Conservation (phyloP, 2,888 invertebrate species). For the Diadegma fenestrale region DNA sequence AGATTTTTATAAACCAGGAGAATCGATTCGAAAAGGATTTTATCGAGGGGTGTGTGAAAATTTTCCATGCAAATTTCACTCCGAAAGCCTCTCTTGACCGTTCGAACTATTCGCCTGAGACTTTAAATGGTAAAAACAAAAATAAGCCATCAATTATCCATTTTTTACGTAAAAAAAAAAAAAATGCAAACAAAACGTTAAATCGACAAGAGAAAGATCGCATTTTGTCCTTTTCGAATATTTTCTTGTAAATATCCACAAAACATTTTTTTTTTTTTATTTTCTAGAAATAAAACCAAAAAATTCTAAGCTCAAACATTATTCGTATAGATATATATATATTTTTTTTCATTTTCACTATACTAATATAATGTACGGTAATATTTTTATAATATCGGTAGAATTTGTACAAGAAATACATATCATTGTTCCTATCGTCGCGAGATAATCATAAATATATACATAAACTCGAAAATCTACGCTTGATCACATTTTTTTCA, state of each 20-base stretch:
- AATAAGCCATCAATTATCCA: neutral
- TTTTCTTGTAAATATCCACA: neutral
- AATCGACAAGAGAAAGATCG: neutral
- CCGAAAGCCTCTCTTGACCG: neutral
- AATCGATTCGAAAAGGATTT: neutral
- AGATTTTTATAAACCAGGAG: neutral
- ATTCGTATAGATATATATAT: constrained; percentile 68
- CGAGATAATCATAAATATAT: constrained; percentile 68
- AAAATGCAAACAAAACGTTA: too few species aligned
- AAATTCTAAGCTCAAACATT: constrained; percentile 55
- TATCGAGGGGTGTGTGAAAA: too few species aligned
- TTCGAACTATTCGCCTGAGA: neutral
- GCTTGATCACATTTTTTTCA: constrained; percentile 67
- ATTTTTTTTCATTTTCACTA: constrained; percentile 68
- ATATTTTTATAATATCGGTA: constrained; percentile 50
- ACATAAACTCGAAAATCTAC: constrained; percentile 69
- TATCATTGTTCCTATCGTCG: constrained; percentile 70
- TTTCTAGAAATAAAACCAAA: constrained; percentile 12
- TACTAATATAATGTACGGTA: constrained; percentile 33
- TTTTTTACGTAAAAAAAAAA: too few species aligned
- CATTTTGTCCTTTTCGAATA: neutral
- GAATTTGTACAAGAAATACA: constrained; percentile 79
- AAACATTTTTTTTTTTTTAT: neutral
- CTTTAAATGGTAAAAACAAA: neutral
- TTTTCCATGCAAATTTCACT: too few species aligned